Evolutionary conservation across 2,797 vertebrate species (phyloP).

Genomic region (Columba guinea): DNA sequence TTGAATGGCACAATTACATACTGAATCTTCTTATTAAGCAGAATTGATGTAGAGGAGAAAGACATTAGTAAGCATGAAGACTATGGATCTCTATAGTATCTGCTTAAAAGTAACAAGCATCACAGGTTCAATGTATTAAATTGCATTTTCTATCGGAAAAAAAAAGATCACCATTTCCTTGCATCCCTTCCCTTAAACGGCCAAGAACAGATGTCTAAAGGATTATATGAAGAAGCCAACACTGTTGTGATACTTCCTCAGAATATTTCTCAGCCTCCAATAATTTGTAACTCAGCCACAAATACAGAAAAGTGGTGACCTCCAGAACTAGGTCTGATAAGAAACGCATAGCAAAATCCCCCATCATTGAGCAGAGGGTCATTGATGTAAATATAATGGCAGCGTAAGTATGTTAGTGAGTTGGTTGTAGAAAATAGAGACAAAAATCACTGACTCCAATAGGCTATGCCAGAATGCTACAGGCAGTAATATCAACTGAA

Average conservation of each 20-base stretch:
- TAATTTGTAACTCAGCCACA: not conserved
- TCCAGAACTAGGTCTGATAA: not conserved
- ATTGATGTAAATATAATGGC: not conserved
- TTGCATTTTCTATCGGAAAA: not conserved
- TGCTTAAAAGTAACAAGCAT: not conserved
- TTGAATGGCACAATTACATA: not conserved
- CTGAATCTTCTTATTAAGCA: not conserved
- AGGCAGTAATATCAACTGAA: constrained; percentile 31
- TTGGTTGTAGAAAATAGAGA: constrained; percentile 7
- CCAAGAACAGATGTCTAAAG: not conserved
- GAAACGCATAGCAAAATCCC: not conserved
- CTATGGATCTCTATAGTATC: not conserved
- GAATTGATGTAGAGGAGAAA: not conserved
- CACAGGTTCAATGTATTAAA: not conserved
- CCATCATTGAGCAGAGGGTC: not conserved
- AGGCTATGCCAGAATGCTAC: constrained; percentile 28
- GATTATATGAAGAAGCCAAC: not conserved
- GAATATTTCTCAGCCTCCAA: not conserved
- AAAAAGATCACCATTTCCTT: not conserved
- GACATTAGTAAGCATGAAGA: not conserved
- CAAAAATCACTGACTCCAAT: not conserved
- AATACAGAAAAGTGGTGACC: not conserved
- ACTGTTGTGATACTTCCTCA: not conserved
- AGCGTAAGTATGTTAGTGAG: not conserved
- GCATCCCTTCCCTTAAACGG: not conserved